phyloP scores from a whole-genome alignment of 2,888 invertebrate species.

The Cepaea hortensis region DNA sequence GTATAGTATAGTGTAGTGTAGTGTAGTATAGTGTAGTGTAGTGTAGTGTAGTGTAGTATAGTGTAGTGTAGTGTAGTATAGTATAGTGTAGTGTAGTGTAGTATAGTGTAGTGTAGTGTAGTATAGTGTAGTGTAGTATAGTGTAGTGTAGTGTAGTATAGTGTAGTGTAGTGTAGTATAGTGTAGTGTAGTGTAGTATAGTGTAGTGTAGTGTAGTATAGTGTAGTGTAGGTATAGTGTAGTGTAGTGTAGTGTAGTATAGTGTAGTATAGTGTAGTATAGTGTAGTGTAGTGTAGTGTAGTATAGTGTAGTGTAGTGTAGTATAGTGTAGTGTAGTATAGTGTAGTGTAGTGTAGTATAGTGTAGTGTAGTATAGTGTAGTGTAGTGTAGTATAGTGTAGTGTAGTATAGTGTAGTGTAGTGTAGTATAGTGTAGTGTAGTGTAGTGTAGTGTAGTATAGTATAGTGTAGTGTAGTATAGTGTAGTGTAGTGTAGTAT shows the following conservation, averaged over 20 bases:
- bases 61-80: no score
- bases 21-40: no score
- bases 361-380: no score
- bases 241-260: background rate
- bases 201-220: background rate
- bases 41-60: no score
- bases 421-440: no score
- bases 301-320: background rate
- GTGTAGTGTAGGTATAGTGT: background rate
- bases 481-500: background rate
- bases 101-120: no score
- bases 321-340: no score
- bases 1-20: no score
- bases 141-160: background rate
- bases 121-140: background rate
- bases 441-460: background rate
- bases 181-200: background rate
- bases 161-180: background rate
- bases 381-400: no score
- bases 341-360: no score
- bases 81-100: no score
- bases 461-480: background rate
- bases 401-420: no score
- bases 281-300: background rate
- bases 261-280: background rate